These are phyloP conservation scores for Thereva unica DNA, from an alignment of 2,888 invertebrate species.

Conservation along the genomic window DNA sequence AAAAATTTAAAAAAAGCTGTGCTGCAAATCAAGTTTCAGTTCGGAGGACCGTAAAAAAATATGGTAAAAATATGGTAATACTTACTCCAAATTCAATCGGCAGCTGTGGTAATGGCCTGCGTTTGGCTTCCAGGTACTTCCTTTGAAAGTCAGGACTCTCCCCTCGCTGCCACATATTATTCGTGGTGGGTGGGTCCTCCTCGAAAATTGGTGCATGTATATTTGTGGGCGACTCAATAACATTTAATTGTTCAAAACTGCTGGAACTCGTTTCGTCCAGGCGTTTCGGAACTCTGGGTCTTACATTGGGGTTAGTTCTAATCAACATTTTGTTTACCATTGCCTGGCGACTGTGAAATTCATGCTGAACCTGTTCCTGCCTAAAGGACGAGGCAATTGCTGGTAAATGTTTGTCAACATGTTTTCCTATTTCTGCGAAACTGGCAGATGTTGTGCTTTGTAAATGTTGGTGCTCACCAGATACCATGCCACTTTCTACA, in stretches of 20 bases:
- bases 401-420: constrained; percentile 38
- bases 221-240: constrained; percentile 26
- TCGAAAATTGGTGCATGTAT: background rate
- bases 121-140: constrained; percentile 41
- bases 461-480: constrained; percentile 3
- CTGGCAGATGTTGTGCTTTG: constrained; percentile 25
- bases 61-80: constrained; percentile 7
- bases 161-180: constrained; percentile 27
- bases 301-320: constrained; percentile 25
- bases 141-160: constrained; percentile 26
- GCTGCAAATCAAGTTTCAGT: background rate
- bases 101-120: constrained; percentile 44
- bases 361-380: constrained; percentile 9
- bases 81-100: constrained; percentile 43
- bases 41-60: background rate
- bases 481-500: background rate
- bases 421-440: constrained; percentile 20
- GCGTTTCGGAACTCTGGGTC: constrained; percentile 34
- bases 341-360: constrained; percentile 9
- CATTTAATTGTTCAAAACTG: constrained; percentile 49
- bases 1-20: too few species aligned
- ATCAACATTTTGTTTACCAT: constrained; percentile 16
- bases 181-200: constrained; percentile 14
- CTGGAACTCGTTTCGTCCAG: constrained; percentile 46
- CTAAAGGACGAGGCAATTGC: constrained; percentile 7